These are phyloP conservation scores for Pristionchus entomophagus DNA, from an alignment of 2,888 invertebrate genomes.

Conservation along the genomic window DNA sequence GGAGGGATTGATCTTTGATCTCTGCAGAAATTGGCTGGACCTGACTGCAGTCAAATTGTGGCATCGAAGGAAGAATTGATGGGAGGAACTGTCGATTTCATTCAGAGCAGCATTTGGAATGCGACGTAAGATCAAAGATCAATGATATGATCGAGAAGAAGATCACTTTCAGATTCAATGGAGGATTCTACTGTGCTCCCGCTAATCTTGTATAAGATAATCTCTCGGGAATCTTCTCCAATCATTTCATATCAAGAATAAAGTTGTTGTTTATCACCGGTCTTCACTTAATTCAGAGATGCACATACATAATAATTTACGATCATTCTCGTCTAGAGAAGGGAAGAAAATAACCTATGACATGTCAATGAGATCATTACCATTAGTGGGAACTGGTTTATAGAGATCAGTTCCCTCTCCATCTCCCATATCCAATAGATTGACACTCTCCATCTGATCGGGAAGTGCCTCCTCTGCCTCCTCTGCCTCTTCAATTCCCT, in stretches of 20 bases:
- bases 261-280: constrained; percentile 16
- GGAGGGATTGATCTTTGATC: not conserved
- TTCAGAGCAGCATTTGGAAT: constrained; percentile 8
- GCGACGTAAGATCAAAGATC: constrained; percentile 1
- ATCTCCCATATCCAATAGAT: constrained; percentile 37
- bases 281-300: not conserved
- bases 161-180: not conserved
- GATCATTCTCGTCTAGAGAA: not conserved
- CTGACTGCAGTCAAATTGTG: not conserved
- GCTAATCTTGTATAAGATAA: not conserved
- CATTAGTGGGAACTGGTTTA: not conserved
- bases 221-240: not conserved
- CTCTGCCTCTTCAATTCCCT: constrained; percentile 32
- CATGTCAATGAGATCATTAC: constrained; percentile 38
- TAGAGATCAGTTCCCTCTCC: not conserved
- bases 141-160: not conserved
- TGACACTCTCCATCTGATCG: not conserved
- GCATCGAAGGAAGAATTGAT: not conserved
- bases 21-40: not conserved
- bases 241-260: not conserved
- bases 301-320: not conserved
- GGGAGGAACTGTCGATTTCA: not conserved
- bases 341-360: not conserved
- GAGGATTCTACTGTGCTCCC: constrained; percentile 2
- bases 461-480: constrained; percentile 30